Percentiles rank a stretch among this genome's conserved stretches.
Evolutionary conservation across 2,797 vertebrate species (phyloP).

Genomic region (Sebastes cheni): DNA sequence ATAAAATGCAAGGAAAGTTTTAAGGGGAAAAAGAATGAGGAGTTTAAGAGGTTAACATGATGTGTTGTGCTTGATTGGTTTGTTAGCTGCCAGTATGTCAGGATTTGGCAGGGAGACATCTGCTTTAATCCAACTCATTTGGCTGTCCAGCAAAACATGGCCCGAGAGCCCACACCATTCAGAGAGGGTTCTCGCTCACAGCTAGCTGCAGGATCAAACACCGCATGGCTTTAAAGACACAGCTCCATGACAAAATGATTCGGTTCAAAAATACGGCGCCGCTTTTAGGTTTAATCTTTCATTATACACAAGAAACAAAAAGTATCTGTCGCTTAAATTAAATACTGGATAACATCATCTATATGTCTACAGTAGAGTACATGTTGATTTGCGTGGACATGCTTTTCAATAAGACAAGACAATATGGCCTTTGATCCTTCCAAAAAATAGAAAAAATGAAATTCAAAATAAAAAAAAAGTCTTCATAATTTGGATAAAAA

Average conservation of each 20-base stretch:
- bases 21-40: not conserved
- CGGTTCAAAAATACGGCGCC: not conserved
- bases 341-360: not conserved
- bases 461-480: not conserved
- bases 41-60: constrained; percentile 32
- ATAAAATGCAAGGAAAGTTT: not conserved
- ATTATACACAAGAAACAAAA: constrained; percentile 3
- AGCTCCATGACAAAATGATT: not conserved
- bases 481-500: not conserved
- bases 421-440: constrained; percentile 32
- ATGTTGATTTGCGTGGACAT: not conserved
- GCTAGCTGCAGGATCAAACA: constrained; percentile 12
- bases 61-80: constrained; percentile 59
- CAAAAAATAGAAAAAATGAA: not conserved
- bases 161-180: constrained; percentile 39
- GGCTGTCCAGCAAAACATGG: constrained; percentile 3
- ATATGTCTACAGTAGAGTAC: not conserved
- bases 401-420: not conserved
- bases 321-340: not conserved
- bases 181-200: constrained; percentile 1
- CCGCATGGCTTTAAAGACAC: not conserved
- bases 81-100: constrained; percentile 51
- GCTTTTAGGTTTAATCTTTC: not conserved
- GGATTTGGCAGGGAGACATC: constrained; percentile 35
- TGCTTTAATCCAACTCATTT: constrained; percentile 54